phyloP scores from a whole-genome alignment of 2,797 vertebrate species.

The Oryzias sinensis region DNA sequence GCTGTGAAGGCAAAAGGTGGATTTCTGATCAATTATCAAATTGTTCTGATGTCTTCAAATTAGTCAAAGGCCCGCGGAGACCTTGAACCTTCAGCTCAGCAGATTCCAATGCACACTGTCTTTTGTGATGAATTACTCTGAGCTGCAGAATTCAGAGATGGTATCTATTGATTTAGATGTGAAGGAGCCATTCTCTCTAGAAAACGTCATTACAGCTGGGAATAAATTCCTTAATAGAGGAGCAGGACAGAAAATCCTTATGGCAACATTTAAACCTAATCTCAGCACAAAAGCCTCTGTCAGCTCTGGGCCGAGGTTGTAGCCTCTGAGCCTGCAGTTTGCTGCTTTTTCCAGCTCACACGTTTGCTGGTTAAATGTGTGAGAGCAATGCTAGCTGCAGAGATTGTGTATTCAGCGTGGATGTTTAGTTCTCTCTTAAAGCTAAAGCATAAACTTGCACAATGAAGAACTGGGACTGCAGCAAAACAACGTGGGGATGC shows the following conservation, averaged over 20 bases:
- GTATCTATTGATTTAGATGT: constrained; percentile 16
- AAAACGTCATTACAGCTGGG: constrained; percentile 6
- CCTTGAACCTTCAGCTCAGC: constrained; percentile 29
- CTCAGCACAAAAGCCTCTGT: constrained; percentile 11
- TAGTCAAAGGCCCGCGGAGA: constrained; percentile 6
- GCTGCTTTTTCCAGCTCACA: neutral
- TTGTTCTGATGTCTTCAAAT: constrained; percentile 26
- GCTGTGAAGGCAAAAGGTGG: constrained; percentile 21
- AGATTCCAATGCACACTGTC: constrained; percentile 3
- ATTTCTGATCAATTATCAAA: constrained; percentile 21
- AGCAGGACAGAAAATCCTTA: neutral
- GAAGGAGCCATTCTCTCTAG: constrained; percentile 1
- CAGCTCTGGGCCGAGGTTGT: neutral
- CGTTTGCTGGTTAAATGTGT: constrained; percentile 30
- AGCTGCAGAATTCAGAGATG: neutral
- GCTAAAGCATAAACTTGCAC: neutral
- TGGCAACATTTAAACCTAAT: constrained; percentile 13
- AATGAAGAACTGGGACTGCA: too few relatives aligned
- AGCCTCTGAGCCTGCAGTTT: neutral
- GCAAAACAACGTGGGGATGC: too few relatives aligned
- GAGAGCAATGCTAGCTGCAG: constrained; percentile 20
- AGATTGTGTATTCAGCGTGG: constrained; percentile 13
- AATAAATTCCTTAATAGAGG: neutral
- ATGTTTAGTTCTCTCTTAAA: constrained; percentile 27
- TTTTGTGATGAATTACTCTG: constrained; percentile 15